phyloP scores from a whole-genome alignment of 2,888 invertebrate species.

The Cheilosia pagana region DNA sequence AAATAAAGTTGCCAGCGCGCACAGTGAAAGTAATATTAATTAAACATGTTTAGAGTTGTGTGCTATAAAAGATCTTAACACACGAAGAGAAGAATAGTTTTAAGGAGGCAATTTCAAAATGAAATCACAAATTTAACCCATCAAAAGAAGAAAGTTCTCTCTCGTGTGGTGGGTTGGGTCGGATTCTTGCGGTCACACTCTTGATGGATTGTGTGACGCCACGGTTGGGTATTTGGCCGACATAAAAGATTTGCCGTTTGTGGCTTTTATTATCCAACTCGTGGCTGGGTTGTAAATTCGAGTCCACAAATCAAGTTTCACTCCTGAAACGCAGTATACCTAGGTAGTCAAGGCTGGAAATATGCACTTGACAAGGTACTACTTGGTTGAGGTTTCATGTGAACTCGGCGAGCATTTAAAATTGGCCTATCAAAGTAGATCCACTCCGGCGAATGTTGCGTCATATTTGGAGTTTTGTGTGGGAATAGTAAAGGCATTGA shows the following conservation, averaged over 20 bases:
- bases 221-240: not conserved
- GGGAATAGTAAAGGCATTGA: too few relatives aligned
- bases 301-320: too few relatives aligned
- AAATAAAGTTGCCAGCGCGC: not conserved
- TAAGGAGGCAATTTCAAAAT: constrained; percentile 8
- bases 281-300: not conserved
- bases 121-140: not conserved
- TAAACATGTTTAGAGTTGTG: constrained; percentile 29
- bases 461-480: too few relatives aligned
- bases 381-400: too few relatives aligned
- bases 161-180: not conserved
- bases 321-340: too few relatives aligned
- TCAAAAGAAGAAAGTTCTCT: constrained; percentile 5
- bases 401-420: too few relatives aligned
- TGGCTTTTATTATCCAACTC: not conserved
- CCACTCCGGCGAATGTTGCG: too few relatives aligned
- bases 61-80: constrained; percentile 23
- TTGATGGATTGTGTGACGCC: constrained; percentile 3
- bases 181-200: not conserved
- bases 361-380: too few relatives aligned
- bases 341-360: too few relatives aligned
- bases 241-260: not conserved
- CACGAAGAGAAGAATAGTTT: not conserved
- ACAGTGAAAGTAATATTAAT: constrained; percentile 36
- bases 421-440: too few relatives aligned